phyloP scores from a whole-genome alignment of 2,113 vertebrate genomes.

The Melanerpes formicivorus region DNA sequence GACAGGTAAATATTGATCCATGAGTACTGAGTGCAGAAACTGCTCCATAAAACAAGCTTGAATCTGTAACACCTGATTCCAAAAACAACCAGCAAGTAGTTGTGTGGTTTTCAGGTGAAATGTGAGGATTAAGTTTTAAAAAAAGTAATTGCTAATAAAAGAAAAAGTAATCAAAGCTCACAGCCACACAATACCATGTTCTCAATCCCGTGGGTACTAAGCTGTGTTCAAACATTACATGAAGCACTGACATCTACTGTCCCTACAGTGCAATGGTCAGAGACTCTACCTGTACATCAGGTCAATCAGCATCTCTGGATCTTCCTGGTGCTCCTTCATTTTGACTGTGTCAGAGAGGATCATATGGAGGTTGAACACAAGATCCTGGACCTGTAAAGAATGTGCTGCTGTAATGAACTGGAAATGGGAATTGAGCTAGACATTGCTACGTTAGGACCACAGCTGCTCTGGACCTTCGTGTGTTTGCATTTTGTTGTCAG shows the following conservation, averaged over 20 bases:
- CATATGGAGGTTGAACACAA: slow-evolving; percentile 99
- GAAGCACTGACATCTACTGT: slow-evolving; percentile 3
- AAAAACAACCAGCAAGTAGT: background rate
- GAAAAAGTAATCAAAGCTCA: background rate
- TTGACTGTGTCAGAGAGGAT: slow-evolving; percentile 98
- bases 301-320: slow-evolving; percentile 98
- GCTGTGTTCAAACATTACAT: background rate
- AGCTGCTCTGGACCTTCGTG: background rate
- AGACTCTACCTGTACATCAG: slow-evolving; percentile 94
- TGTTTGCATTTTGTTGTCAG: background rate
- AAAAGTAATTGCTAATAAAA: background rate
- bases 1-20: background rate
- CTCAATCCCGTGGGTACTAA: background rate
- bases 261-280: background rate
- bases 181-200: background rate
- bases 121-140: background rate
- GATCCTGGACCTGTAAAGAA: slow-evolving; percentile 89
- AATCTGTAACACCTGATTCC: background rate
- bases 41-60: background rate
- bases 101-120: background rate
- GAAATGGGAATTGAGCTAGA: background rate
- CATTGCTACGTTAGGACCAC: background rate
- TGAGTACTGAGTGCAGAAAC: background rate
- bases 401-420: background rate
- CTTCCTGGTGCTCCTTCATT: slow-evolving; percentile 99